Base-by-base conservation (phyloP, 64 coral and sea anemone genomes). In the Exaiptasia diaphana region DNA sequence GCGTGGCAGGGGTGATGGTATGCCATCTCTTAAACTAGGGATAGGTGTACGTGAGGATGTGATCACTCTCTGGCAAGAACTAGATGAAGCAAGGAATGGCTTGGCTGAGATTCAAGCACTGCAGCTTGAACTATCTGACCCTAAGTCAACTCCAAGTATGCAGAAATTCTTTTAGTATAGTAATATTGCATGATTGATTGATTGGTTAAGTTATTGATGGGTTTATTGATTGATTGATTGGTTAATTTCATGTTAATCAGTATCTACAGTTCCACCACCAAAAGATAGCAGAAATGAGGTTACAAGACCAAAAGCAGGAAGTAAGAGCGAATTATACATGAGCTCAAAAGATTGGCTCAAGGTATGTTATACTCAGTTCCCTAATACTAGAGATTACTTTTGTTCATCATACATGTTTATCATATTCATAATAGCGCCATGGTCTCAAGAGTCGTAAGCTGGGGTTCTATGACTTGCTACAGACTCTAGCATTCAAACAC, bases 21-120 rank as follows among this genome's bases (percentile, higher is more conserved):
- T 83, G 93, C 93, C 93, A 0, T 90, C 93, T 2, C 39, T 94
- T 12, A 91, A 77, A 32, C 82, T 97, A 53, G 93, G 90, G 22
- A 90, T 99, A 28, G 95, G 95, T 0, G 89, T 92, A n/a, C 74
- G 95, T 20, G 89, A 92, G 34, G 95, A 99, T 82, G 95, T 99
- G 15, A 89, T 99, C 6, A 88, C 85, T 10, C 24, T 99, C 26
- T 93, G 95, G 90, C 83, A 99, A 20, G 95, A 99, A 34, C 71
- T 99, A 17, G 90, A 92, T 82, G 85, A 92, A 36, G 95, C 95
- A 53, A 85, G 90, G 33, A 91, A 92, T 25, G 77, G 78, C 0
- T 31, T 99, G 38, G 95, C 95, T 20, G 95, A 99, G 68, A 88
- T 93, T 26, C 89, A 99, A 77, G 95, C 89, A 25, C 68, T 99